Evolutionary conservation across 92 coral and sea anemone species (phyloP).

Genomic region (Palythoa grandis): DNA sequence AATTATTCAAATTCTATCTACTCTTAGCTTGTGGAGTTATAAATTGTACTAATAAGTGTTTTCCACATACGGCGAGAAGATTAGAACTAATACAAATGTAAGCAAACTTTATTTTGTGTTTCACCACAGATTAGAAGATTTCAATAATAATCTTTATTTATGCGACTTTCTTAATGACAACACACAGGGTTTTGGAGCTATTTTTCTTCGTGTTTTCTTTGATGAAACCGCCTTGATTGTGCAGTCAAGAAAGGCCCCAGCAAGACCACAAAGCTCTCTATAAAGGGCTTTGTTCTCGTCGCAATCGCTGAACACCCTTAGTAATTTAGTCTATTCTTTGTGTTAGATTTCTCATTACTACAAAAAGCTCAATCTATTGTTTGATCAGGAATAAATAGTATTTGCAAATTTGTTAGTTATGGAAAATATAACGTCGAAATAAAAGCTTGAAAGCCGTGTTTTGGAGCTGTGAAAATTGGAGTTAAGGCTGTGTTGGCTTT

Average conservation of each 20-base stretch:
- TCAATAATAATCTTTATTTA: constrained; percentile 36
- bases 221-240: constrained; percentile 78
- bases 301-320: constrained; percentile 69
- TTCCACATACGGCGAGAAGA: constrained; percentile 36
- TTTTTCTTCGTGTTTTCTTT: constrained; percentile 58
- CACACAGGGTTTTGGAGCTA: constrained; percentile 57
- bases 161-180: constrained; percentile 50
- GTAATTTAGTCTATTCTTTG: constrained; percentile 84
- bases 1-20: constrained; percentile 36
- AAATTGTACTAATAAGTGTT: constrained; percentile 29
- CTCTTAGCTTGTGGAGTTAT: constrained; percentile 34
- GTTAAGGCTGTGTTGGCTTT: constrained; percentile 21
- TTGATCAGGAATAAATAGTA: constrained; percentile 64
- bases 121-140: constrained; percentile 29
- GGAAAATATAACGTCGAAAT: constrained; percentile 60
- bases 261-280: constrained; percentile 61
- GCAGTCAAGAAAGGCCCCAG: constrained; percentile 55
- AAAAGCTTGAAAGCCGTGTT: constrained; percentile 52
- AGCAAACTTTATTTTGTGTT: constrained; percentile 38
- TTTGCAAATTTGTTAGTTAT: constrained; percentile 70
- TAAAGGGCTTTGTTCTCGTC: constrained; percentile 66
- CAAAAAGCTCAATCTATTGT: constrained; percentile 59
- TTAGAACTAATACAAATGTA: constrained; percentile 16
- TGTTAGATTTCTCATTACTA: constrained; percentile 83
- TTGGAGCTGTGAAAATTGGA: constrained; percentile 41